Base-by-base conservation (phyloP, 2,113 vertebrate species). In the Onychorhynchus coronatus region DNA sequence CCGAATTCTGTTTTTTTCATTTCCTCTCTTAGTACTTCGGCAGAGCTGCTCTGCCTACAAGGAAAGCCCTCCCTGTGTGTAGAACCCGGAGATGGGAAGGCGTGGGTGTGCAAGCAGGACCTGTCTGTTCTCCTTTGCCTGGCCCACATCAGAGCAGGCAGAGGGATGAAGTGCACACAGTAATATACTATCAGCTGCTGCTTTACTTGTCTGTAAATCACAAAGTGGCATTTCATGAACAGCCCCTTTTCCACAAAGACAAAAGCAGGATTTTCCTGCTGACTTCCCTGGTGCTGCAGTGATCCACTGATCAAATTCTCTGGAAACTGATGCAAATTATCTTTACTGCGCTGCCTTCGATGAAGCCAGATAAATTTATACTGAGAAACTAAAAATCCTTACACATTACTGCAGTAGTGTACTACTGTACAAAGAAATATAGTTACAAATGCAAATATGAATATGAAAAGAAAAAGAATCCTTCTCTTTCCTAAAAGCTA, bases 81-180 rank as follows among this genome's bases (percentile, higher is more conserved):
- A 81, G 61, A 47, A 39, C 1, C 8, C 35, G 55, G 66, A 41
- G n/a, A 6, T 2, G 22, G 75, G 53, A 28, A 53, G 27, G 42
- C 0, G 0, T 3, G 7, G 25, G 30, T 28, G 28, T 39, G 53
- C 37, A 21, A 49, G 41, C 75, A 85, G 74, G 33, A 47, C 5
- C 23, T 76, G 2, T 8, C 30, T 42, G 35, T 37, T 80, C 19
- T 73, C 33, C 49, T 62, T 7, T 66, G 37, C 49, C 13, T 0
- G 4, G 44, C 27, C 44, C 58, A 25, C 39, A 4, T 3, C 0
- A 1, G 41, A 53, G 72, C 15, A 1, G 73, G 59, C 75, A 52
- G 23, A 55, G 35, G 30, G 53, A 4, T 41, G 44, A 74, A 78
- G 80, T 31, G 49, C 68, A 44, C 41, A 16, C 22, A 46, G 41